Evolutionary conservation across 2,113 vertebrate species (phyloP), one percentile per base, ranked within the genome.

Genomic region (Microtus pennsylvanicus): DNA sequence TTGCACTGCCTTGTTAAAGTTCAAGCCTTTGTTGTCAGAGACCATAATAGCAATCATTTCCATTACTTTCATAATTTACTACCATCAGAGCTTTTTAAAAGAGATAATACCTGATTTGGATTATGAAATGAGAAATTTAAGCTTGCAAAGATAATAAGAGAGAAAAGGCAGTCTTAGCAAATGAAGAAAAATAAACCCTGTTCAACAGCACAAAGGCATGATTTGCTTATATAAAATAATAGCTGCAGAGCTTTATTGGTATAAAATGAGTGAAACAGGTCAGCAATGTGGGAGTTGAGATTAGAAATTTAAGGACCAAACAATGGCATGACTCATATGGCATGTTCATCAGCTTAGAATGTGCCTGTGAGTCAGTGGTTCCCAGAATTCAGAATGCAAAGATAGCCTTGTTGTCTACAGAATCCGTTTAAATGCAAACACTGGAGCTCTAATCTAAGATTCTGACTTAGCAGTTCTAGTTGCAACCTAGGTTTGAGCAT

Each of bases 371-470:
- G 47, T 91, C 89, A 96, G n/a, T 63, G 17, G 5, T 74, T 90
- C 42, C 76, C 28, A 96, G 75, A 82, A 94, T 42, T 96, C n/a
- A 70, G 0, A 58, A 58, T 72, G 47, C 22, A 96, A 87, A 95
- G 45, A 91, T 52, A 80, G 91, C 70, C 13, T 52, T 83, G 22
- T 17, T 86, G 69, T 86, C 55, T 77, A 8, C 30, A 75, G 77
- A 89, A 55, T 63, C 67, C 28, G 1, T 76, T 86, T 88, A 93
- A 92, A 77, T 77, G 28, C 22, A 91, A 89, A 96, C 65, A 47
- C 3, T 93, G 10, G 78, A 70, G 63, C 30, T 83, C 55, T 78
- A 35, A 87, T 52, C 10, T 3, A 19, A 78, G 30, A 35, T 45
- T 76, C 42, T 97, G 55, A 91, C 38, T 94, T 58, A 89, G 22